phyloP scores from a whole-genome alignment of 35 echinoderm and acorn worm genomes.

The Ophioderma brevispina region DNA sequence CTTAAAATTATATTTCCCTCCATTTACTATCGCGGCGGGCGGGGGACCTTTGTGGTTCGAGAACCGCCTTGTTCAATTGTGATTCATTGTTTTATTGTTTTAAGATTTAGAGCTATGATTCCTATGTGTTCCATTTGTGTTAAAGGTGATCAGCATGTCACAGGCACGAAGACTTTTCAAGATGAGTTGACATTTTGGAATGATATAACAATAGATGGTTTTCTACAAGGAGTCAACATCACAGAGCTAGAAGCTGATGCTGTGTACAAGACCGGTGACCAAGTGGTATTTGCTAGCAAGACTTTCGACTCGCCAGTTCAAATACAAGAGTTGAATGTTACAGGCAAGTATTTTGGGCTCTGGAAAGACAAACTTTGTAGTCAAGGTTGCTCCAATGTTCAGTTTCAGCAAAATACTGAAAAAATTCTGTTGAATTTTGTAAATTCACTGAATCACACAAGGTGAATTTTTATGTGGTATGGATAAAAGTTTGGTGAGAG shows the following conservation, averaged over 20 bases:
- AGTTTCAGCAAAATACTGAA: not conserved
- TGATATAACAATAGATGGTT: not conserved
- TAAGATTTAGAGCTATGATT: too few species aligned
- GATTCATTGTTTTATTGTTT: too few species aligned
- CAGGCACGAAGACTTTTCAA: slow-evolving; percentile 21
- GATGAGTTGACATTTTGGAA: not conserved
- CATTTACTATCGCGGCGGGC: too few species aligned
- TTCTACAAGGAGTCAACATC: not conserved
- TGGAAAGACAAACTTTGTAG: too few species aligned
- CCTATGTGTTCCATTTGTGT: not conserved
- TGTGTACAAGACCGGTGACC: slow-evolving; percentile 18
- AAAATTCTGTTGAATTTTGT: not conserved
- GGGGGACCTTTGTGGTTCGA: too few species aligned
- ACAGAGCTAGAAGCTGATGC: slow-evolving; percentile 2
- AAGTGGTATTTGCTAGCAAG: not conserved
- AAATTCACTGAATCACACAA: not conserved
- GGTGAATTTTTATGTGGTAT: too few species aligned
- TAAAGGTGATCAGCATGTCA: not conserved
- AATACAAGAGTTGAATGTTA: not conserved
- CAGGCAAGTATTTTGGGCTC: not conserved
- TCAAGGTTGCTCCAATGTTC: too few species aligned
- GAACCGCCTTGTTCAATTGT: too few species aligned
- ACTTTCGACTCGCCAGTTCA: not conserved
- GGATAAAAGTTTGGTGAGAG: too few species aligned
- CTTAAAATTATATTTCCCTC: too few species aligned